Percentiles rank a stretch among this genome's conserved stretches.
Conservation (phyloP, 2,888 invertebrate species). For the Pandemis heparana region DNA sequence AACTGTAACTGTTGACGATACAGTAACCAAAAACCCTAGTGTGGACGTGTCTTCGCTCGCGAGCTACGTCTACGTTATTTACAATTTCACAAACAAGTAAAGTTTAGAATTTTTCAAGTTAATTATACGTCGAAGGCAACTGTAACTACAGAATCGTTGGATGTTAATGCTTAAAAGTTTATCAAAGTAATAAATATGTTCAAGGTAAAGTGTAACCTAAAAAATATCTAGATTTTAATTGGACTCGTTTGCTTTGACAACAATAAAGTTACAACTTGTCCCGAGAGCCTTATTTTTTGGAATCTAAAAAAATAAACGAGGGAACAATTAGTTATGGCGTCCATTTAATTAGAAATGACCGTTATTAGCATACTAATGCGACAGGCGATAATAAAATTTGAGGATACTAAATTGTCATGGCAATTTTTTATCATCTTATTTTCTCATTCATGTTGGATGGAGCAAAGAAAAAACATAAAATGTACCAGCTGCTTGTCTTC, state of each 20-base stretch:
- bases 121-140: no score
- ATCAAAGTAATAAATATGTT: no score
- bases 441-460: no score
- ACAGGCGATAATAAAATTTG: background rate
- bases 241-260: background rate
- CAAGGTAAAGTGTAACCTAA: background rate
- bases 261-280: constrained; percentile 7
- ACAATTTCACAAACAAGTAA: no score
- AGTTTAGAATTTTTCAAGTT: no score
- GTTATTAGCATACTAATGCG: constrained; percentile 9
- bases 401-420: background rate
- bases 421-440: background rate
- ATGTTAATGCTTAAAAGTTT: background rate
- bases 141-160: no score
- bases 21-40: no score
- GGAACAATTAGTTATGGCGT: constrained; percentile 11
- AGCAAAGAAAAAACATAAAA: no score
- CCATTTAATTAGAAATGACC: constrained; percentile 11
- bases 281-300: constrained; percentile 10
- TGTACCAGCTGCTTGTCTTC: no score
- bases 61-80: no score
- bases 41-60: no score
- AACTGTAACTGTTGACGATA: no score
- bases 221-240: background rate
- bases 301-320: background rate